Evolutionary conservation across 2,113 vertebrate genomes (phyloP).

Genomic region (Hippocampus guttulatus): DNA sequence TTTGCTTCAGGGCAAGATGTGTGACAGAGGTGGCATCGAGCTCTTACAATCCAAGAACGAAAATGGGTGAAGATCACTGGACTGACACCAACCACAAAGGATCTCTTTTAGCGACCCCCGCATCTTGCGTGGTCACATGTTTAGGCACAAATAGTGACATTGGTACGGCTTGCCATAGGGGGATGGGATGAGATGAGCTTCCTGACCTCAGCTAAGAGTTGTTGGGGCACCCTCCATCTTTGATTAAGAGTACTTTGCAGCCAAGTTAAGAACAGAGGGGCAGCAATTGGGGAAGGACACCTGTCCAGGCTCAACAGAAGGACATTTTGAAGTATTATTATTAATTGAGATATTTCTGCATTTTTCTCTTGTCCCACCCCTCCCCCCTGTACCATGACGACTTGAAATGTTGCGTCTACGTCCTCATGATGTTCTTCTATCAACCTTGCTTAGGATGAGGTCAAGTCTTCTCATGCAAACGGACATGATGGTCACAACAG

Average conservation of each 20-base stretch:
- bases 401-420: conserved; percentile 97
- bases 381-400: conserved; percentile 93
- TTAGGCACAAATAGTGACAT: conserved; percentile 93
- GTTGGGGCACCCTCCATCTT: conserved; percentile 55
- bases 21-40: conserved; percentile 99
- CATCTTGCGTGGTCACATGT: conserved; percentile 85
- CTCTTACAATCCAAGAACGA: conserved; percentile 98
- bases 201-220: conserved; percentile 57
- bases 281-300: conserved; percentile 67
- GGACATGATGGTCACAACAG: conserved; percentile 94
- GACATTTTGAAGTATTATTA: conserved; percentile 75
- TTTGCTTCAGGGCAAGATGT: conserved; percentile 99
- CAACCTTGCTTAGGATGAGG: conserved; percentile 99
- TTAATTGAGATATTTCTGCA: conserved; percentile 74
- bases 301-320: conserved; percentile 77
- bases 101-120: conserved; percentile 88
- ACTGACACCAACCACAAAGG: conserved; percentile 97
- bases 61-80: conserved; percentile 99
- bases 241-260: conserved; percentile 64
- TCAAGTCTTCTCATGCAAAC: conserved; percentile 98
- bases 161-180: conserved; percentile 82
- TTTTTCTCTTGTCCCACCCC: conserved; percentile 92
- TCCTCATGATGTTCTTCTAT: conserved; percentile 99
- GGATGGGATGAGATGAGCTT: conserved; percentile 59
- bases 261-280: conserved; percentile 46